Conservation (phyloP, 2,888 invertebrate species). For the Philhelius pedissequus region DNA sequence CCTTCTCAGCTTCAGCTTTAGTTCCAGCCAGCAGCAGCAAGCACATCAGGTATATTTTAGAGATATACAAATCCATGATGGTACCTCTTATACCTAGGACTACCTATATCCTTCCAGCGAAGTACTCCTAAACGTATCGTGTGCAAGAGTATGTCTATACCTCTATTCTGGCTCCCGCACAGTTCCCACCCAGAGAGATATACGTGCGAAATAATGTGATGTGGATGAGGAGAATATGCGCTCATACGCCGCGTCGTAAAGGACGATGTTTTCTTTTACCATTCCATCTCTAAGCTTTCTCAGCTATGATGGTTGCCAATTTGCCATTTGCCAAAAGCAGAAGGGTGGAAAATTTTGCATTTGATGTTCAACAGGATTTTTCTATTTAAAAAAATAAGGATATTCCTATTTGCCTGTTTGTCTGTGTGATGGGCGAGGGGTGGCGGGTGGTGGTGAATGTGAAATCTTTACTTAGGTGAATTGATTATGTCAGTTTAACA, state of each 20-base stretch:
- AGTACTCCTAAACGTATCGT: neutral
- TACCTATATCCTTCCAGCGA: neutral
- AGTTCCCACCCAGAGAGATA: neutral
- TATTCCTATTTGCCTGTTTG: neutral
- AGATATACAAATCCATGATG: neutral
- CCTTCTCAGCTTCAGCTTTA: too few species aligned
- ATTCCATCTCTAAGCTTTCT: constrained; percentile 1
- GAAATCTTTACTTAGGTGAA: constrained; percentile 25
- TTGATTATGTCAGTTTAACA: constrained; percentile 44
- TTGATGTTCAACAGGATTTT: constrained; percentile 45
- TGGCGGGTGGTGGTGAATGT: neutral
- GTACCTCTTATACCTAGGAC: neutral
- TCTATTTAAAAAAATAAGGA: neutral
- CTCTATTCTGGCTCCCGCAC: neutral
- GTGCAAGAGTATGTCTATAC: neutral
- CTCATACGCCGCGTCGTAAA: neutral
- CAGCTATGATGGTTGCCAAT: constrained; percentile 58
- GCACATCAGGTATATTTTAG: neutral
- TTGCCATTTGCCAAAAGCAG: constrained; percentile 47
- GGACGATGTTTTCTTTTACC: neutral
- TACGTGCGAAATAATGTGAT: constrained; percentile 18
- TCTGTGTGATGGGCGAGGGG: neutral
- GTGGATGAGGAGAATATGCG: neutral
- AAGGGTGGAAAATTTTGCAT: constrained; percentile 51
- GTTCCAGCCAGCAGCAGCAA: neutral